Evolutionary conservation across 2,888 invertebrate genomes (phyloP).

Genomic region (Apantesis nais): DNA sequence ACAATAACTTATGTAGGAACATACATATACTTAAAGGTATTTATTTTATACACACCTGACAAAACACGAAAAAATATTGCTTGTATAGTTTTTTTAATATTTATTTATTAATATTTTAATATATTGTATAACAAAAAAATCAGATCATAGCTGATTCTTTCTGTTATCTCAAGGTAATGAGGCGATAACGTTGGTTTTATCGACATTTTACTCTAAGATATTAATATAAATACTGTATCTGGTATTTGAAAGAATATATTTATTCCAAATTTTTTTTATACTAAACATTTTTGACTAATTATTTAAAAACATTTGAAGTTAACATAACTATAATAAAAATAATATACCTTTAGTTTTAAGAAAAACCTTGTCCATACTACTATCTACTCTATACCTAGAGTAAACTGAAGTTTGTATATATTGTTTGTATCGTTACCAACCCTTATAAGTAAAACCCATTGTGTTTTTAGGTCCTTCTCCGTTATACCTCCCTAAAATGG

Average conservation of each 20-base stretch:
- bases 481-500: conserved; percentile 78
- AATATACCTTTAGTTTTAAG: background rate
- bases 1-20: background rate
- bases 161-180: conserved; percentile 48
- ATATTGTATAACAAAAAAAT: conserved; percentile 4
- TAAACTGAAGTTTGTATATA: conserved; percentile 47
- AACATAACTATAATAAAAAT: no score
- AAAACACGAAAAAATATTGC: background rate
- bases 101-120: background rate
- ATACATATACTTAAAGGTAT: background rate
- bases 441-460: conserved; percentile 70
- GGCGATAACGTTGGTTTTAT: conserved; percentile 45
- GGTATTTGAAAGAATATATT: background rate
- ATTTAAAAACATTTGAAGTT: background rate
- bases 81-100: background rate
- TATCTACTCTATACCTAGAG: conserved; percentile 1
- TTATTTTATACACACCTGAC: background rate
- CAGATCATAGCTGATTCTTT: conserved; percentile 14
- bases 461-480: conserved; percentile 70
- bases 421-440: conserved; percentile 54
- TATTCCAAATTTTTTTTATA: no score
- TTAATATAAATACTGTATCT: background rate
- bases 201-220: conserved; percentile 27
- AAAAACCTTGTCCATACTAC: background rate
- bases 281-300: background rate